A percentile compares a stretch with the other conserved stretches of the same genome.
Conservation (phyloP, 2,113 vertebrate species). For the Epinephelus moara region DNA sequence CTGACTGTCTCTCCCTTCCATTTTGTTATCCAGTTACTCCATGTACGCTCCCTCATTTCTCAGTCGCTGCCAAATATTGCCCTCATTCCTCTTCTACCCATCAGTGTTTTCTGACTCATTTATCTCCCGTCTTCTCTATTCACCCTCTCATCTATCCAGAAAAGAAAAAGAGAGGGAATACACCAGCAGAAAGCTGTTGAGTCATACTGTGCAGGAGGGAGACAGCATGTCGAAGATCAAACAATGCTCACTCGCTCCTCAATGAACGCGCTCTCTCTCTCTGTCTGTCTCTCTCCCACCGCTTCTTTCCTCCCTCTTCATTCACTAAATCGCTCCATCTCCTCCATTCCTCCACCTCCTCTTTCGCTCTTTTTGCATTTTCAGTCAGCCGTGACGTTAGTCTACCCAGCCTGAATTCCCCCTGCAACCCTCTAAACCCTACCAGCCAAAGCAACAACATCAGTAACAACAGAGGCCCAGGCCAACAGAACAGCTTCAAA, state of each 20-base stretch:
- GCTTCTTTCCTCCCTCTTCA: slow-evolving; percentile 38
- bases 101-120: slow-evolving; percentile 24
- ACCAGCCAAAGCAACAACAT: slow-evolving; percentile 56
- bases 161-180: slow-evolving; percentile 24
- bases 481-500: slow-evolving; percentile 72
- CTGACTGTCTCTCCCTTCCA: background rate
- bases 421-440: slow-evolving; percentile 53
- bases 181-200: slow-evolving; percentile 58
- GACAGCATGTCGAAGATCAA: slow-evolving; percentile 55
- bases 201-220: slow-evolving; percentile 62
- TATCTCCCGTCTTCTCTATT: slow-evolving; percentile 11
- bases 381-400: slow-evolving; percentile 66
- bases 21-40: background rate
- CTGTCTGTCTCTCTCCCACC: slow-evolving; percentile 21
- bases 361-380: slow-evolving; percentile 50
- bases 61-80: background rate
- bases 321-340: slow-evolving; percentile 53
- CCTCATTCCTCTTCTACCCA: slow-evolving; percentile 12
- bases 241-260: slow-evolving; percentile 47
- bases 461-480: slow-evolving; percentile 53
- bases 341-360: slow-evolving; percentile 45
- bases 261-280: slow-evolving; percentile 23
- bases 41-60: background rate
- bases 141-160: slow-evolving; percentile 20
- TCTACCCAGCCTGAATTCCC: slow-evolving; percentile 64